Evolutionary conservation across 2,797 vertebrate genomes (phyloP).

Genomic region (Thaleichthys pacificus): DNA sequence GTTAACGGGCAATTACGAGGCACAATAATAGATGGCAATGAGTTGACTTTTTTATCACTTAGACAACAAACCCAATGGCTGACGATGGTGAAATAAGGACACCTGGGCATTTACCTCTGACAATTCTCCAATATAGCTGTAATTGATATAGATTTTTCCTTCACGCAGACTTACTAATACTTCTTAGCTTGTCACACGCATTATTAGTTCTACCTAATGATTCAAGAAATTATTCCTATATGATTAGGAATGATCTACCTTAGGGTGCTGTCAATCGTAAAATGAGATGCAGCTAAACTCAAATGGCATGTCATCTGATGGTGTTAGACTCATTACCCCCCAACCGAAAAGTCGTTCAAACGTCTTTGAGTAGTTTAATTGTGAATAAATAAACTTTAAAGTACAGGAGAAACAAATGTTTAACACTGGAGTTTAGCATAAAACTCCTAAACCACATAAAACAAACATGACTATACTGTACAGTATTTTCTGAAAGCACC

Average conservation of each 20-base stretch:
- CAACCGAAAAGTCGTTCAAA: not conserved
- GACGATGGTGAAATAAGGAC: constrained; percentile 47
- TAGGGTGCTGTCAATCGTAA: constrained; percentile 27
- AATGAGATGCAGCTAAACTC: constrained; percentile 1
- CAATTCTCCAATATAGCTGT: constrained; percentile 69
- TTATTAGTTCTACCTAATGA: constrained; percentile 61
- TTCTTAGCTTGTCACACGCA: constrained; percentile 63
- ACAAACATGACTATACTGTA: no score
- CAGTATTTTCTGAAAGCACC: constrained; percentile 19
- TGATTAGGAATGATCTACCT: constrained; percentile 42
- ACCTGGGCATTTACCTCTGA: constrained; percentile 62
- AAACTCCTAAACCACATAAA: not conserved
- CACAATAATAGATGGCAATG: constrained; percentile 37
- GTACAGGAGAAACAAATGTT: not conserved
- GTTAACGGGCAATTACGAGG: constrained; percentile 57
- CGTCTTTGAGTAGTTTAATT: not conserved
- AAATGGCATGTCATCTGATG: constrained; percentile 2
- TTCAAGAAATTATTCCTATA: constrained; percentile 28
- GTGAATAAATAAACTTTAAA: not conserved
- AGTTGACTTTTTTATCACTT: constrained; percentile 45
- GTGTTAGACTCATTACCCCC: not conserved
- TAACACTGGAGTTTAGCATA: not conserved
- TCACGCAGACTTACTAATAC: constrained; percentile 52
- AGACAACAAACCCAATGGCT: constrained; percentile 55
- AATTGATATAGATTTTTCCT: constrained; percentile 75